Evolutionary conservation across 1,140 invertebrate species (phyloP), one percentile per base, ranked within the genome.

Genomic region (Cotesia chilonis): DNA sequence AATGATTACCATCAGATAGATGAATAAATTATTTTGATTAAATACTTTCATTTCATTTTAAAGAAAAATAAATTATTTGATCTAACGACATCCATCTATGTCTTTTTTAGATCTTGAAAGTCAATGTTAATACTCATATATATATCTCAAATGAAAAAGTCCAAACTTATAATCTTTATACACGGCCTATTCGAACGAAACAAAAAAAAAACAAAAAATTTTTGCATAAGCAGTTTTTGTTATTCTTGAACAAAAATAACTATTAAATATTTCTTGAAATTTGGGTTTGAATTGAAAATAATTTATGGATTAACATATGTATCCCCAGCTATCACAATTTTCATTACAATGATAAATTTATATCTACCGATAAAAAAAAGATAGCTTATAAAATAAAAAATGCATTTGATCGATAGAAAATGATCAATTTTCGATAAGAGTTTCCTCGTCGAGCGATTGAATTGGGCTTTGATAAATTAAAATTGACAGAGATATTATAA

Each of bases 161-260:
- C 20, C 52, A 55, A 20, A 35, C 54, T 60, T 70, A 6, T 61
- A 70, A 38, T 36, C 57, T 61, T 70, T 60, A 57, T 57, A 68
- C 38, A 61, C 55, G 68, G 68, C 68, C 68, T 60, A 70, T 59
- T 57, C 4, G 28, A 57, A 57, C 14, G 20, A 55, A 55, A 59
- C n/a, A 36, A 70, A 68, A 55, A 57, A 20, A 65, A 35, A 20
- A 47, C 1, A 47, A 47, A 28, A 28, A 28, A 28, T 2, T 28
- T 28, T 3, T 47, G 10, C 41, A 10, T 47, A 47, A 47, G 6
- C 20, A 7, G 7, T 20, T 59, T 59, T 59, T 59, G 57, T 20
- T 9, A 28, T 7, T 59, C 20, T 20, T 59, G 4, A 59, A 28
- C 17, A 59, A 10, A 20, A 28, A 6, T 4, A 20, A 20, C 17